Evolutionary conservation across 2,888 invertebrate genomes (phyloP).

Genomic region (Hanleya hanleyi): DNA sequence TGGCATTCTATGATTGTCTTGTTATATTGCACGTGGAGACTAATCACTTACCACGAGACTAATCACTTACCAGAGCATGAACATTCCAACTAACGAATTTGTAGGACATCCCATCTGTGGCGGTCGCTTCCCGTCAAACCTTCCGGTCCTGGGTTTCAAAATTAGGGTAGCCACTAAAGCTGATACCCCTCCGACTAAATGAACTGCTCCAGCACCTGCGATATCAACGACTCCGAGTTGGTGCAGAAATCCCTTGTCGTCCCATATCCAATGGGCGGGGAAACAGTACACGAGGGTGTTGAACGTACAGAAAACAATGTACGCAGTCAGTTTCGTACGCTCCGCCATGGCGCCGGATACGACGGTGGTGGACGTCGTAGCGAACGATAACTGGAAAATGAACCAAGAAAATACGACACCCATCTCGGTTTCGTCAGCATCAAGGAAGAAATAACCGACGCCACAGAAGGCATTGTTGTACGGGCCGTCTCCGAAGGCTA

Average conservation of each 20-base stretch:
- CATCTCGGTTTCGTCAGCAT: slow-evolving; percentile 37
- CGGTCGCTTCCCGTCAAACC: slow-evolving; percentile 81
- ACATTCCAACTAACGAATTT: slow-evolving; percentile 67
- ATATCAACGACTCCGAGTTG: slow-evolving; percentile 39
- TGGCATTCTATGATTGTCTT: no score
- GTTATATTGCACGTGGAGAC: no score
- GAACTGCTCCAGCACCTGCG: slow-evolving; percentile 44
- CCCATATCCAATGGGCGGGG: slow-evolving; percentile 53
- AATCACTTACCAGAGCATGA: slow-evolving; percentile 66
- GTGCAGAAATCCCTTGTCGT: slow-evolving; percentile 48
- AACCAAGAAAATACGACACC: slow-evolving; percentile 55
- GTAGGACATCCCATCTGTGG: slow-evolving; percentile 58
- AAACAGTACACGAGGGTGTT: slow-evolving; percentile 43
- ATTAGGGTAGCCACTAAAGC: slow-evolving; percentile 91
- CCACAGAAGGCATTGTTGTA: slow-evolving; percentile 57
- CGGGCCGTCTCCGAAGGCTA: slow-evolving; percentile 56
- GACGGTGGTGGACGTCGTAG: slow-evolving; percentile 60
- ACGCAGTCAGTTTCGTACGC: slow-evolving; percentile 58
- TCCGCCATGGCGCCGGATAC: slow-evolving; percentile 59
- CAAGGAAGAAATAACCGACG: slow-evolving; percentile 59
- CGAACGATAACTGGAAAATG: slow-evolving; percentile 64
- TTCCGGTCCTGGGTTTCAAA: slow-evolving; percentile 87
- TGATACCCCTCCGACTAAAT: slow-evolving; percentile 80
- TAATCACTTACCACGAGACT: no score
- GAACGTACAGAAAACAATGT: slow-evolving; percentile 58